phyloP scores from a whole-genome alignment of 2,888 invertebrate species.

The Carterocephalus palaemon region DNA sequence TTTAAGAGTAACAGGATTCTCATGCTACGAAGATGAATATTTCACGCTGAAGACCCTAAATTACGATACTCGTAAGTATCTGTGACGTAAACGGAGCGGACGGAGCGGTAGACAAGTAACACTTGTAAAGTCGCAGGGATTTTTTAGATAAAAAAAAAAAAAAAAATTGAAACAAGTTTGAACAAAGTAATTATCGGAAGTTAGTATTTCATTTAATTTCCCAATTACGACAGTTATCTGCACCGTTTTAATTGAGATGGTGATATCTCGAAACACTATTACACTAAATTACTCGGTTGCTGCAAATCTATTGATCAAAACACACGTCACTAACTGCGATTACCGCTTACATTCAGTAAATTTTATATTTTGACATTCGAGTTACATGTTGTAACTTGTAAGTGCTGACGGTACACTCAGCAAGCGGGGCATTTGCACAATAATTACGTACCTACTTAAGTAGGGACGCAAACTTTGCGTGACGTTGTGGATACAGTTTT shows the following conservation, averaged over 20 bases:
- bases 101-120: too few species aligned
- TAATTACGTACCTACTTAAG: conserved; percentile 9
- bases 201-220: too few species aligned
- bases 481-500: conserved; percentile 2
- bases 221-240: too few species aligned
- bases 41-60: neutral
- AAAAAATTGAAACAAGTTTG: too few species aligned
- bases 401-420: conserved; percentile 7
- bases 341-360: too few species aligned
- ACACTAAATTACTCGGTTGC: neutral
- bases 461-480: conserved; percentile 3
- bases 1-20: conserved; percentile 10
- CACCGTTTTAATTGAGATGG: too few species aligned
- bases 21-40: conserved; percentile 4
- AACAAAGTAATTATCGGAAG: too few species aligned
- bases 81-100: conserved; percentile 1
- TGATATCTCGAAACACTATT: too few species aligned
- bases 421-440: conserved; percentile 11
- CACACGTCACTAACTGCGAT: conserved; percentile 2
- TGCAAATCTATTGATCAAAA: neutral
- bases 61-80: neutral
- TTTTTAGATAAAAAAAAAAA: too few species aligned
- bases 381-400: neutral
- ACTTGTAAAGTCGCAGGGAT: too few species aligned
- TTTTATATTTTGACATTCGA: conserved; percentile 1